A percentile compares a stretch with the other conserved stretches of the same genome.
Evolutionary conservation across 2,888 invertebrate genomes (phyloP).

Genomic region (Ornithoptera priamus): DNA sequence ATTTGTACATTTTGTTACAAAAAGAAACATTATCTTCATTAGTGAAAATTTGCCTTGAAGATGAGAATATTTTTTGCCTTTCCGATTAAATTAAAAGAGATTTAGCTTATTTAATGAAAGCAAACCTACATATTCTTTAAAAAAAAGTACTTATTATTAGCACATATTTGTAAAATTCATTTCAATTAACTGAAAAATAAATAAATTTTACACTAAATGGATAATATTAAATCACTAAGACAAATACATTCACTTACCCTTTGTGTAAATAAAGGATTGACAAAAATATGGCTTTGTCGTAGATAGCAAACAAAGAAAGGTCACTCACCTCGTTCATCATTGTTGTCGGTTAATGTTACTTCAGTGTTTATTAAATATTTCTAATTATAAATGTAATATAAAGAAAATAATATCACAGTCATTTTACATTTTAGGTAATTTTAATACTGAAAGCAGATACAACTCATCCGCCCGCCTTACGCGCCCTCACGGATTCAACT

Average conservation of each 20-base stretch:
- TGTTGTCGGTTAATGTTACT: background rate
- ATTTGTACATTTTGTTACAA: background rate
- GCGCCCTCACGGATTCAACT: slow-evolving; percentile 46
- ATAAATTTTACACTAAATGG: no score
- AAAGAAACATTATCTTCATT: background rate
- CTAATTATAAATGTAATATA: background rate
- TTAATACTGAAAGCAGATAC: slow-evolving; percentile 16
- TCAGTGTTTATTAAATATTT: slow-evolving; percentile 8
- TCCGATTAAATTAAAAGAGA: background rate
- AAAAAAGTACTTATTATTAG: no score
- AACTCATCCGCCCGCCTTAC: slow-evolving; percentile 44
- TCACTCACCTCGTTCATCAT: slow-evolving; percentile 36
- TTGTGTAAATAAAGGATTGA: slow-evolving; percentile 28
- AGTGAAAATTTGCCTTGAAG: background rate
- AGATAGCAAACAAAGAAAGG: slow-evolving; percentile 46
- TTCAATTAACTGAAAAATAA: no score
- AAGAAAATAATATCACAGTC: slow-evolving; percentile 1
- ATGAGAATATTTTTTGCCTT: background rate
- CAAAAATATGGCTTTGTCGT: slow-evolving; percentile 32
- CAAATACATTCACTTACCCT: no score
- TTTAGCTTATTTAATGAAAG: background rate
- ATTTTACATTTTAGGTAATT: background rate
- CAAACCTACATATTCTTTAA: no score
- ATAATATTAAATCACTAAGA: no score
- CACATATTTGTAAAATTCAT: no score